Percentiles rank a stretch among this genome's conserved stretches.
These are phyloP conservation scores for Falco punctatus DNA, from an alignment of 2,113 vertebrate genomes.

Conservation along the genomic window DNA sequence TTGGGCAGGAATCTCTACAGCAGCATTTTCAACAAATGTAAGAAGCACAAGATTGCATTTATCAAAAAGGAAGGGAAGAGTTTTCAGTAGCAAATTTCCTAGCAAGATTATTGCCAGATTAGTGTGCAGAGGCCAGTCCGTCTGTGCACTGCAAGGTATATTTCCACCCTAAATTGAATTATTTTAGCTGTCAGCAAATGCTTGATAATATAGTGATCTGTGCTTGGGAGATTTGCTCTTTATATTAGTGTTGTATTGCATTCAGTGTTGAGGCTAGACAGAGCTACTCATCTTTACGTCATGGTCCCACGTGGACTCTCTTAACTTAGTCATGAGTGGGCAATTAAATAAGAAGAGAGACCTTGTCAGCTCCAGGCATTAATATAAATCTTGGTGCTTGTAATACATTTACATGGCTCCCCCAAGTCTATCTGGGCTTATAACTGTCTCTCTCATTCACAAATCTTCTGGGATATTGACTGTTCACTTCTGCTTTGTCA, in stretches of 20 bases:
- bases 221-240: slow-evolving; percentile 28
- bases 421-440: background rate
- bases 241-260: slow-evolving; percentile 15
- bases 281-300: slow-evolving; percentile 33
- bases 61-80: background rate
- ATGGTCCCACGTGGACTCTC: background rate
- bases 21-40: background rate
- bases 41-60: background rate
- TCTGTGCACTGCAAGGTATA: background rate
- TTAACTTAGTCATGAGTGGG: slow-evolving; percentile 37
- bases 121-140: background rate
- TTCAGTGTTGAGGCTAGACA: slow-evolving; percentile 7
- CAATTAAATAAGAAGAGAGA: slow-evolving; percentile 50
- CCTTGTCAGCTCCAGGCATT: slow-evolving; percentile 49
- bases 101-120: background rate
- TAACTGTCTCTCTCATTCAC: background rate
- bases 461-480: background rate
- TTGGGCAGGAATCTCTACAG: background rate
- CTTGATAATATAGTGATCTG: slow-evolving; percentile 45
- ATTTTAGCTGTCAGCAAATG: slow-evolving; percentile 45
- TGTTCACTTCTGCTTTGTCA: background rate
- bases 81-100: background rate
- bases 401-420: slow-evolving; percentile 14
- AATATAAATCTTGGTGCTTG: slow-evolving; percentile 44
- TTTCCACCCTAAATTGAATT: slow-evolving; percentile 40